These are phyloP conservation scores for Vanacampus margaritifer DNA, from an alignment of 2,113 vertebrate genomes.

Conservation along the genomic window DNA sequence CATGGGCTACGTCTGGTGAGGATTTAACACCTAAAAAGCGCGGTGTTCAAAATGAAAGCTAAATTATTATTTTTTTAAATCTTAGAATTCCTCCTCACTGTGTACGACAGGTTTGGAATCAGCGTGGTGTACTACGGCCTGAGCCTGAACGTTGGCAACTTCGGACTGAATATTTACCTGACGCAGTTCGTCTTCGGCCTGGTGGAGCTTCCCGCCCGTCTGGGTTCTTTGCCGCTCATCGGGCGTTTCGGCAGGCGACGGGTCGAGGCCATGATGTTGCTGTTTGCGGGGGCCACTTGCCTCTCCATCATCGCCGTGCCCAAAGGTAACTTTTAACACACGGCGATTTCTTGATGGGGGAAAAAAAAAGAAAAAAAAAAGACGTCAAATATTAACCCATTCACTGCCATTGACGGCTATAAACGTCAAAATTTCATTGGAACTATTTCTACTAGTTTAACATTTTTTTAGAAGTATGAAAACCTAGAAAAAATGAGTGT, in stretches of 20 bases:
- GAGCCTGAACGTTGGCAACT: constrained; percentile 82
- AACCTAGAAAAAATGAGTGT: no score
- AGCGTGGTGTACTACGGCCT: constrained; percentile 84
- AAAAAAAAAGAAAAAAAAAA: neutral
- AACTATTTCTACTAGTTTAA: no score
- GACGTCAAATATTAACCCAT: no score
- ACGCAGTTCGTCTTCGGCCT: constrained; percentile 86
- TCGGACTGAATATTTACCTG: constrained; percentile 89
- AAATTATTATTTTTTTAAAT: no score
- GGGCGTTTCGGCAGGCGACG: constrained; percentile 77
- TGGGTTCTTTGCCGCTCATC: constrained; percentile 67
- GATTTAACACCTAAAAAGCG: neutral
- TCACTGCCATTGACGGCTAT: no score
- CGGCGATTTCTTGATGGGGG: neutral
- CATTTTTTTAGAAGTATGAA: no score
- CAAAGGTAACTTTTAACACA: constrained; percentile 66
- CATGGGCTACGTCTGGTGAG: constrained; percentile 81
- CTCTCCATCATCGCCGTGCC: constrained; percentile 77
- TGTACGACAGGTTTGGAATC: constrained; percentile 78
- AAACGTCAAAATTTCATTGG: no score
- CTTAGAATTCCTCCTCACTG: neutral
- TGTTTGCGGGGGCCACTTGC: constrained; percentile 77
- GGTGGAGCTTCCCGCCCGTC: constrained; percentile 78
- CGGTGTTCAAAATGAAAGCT: neutral
- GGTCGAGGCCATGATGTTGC: constrained; percentile 58